phyloP scores from a whole-genome alignment of 2,113 vertebrate species.

The Jaculus jaculus region DNA sequence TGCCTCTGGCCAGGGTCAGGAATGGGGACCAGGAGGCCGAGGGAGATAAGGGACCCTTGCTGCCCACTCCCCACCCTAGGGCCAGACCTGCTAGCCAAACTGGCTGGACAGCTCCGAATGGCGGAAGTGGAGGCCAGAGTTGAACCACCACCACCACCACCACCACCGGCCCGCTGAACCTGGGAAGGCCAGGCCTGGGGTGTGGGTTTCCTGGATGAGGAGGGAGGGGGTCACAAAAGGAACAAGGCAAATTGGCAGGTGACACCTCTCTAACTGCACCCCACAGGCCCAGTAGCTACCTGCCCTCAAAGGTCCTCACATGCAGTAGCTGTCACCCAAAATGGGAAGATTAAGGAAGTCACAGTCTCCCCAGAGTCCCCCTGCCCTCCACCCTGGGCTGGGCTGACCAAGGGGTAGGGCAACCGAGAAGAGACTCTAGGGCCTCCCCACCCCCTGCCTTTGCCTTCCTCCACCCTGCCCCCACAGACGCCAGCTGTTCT shows the following conservation, averaged over 20 bases:
- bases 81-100: conserved; percentile 68
- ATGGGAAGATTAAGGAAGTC: not conserved
- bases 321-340: too few relatives aligned
- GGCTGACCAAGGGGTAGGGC: not conserved
- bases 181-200: not conserved
- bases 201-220: not conserved
- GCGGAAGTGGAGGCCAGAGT: not conserved
- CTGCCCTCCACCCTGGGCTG: not conserved
- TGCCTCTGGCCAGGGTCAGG: not conserved
- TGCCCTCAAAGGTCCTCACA: not conserved
- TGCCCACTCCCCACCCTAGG: conserved; percentile 69
- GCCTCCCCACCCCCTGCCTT: conserved; percentile 2
- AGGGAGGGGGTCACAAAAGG: not conserved
- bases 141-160: not conserved
- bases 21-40: conserved; percentile 69
- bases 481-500: conserved; percentile 68
- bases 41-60: conserved; percentile 54
- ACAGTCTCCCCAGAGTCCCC: not conserved
- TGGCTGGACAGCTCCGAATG: conserved; percentile 66
- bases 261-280: not conserved
- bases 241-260: not conserved
- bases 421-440: not conserved
- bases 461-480: conserved; percentile 18
- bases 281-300: not conserved
- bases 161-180: not conserved